Conservation (phyloP, 2,888 invertebrate species). For the Leptopilina syphax region DNA sequence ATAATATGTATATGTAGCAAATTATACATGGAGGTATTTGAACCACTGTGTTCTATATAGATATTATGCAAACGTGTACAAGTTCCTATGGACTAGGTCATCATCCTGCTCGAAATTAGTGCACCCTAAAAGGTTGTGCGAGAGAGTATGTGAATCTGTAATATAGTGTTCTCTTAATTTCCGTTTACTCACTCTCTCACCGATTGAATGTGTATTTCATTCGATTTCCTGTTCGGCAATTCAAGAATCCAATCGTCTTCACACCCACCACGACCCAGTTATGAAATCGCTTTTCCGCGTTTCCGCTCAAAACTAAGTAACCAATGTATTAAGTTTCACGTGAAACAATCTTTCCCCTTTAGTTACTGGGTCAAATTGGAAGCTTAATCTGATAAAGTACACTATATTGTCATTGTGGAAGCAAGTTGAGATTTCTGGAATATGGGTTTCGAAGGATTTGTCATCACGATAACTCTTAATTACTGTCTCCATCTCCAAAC, state of each 20-base stretch:
- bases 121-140: not conserved
- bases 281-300: conserved; percentile 34
- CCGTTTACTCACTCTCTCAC: conserved; percentile 7
- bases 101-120: not conserved
- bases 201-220: conserved; percentile 42
- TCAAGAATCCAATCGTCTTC: conserved; percentile 40
- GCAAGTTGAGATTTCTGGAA: no score
- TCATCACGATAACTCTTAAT: no score
- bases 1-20: not conserved
- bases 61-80: not conserved
- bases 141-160: conserved; percentile 9
- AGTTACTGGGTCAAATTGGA: not conserved
- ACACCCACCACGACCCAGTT: conserved; percentile 22
- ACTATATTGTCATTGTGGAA: no score
- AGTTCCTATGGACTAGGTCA: not conserved
- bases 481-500: no score
- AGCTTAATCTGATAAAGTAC: not conserved
- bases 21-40: not conserved
- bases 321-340: not conserved
- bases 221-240: conserved; percentile 29
- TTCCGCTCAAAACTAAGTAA: not conserved
- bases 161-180: conserved; percentile 37
- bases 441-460: no score
- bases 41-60: not conserved
- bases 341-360: not conserved